Percentiles rank a stretch among this genome's conserved stretches.
Evolutionary conservation across 2,888 invertebrate genomes (phyloP).

Genomic region (Achlya flavicornis): DNA sequence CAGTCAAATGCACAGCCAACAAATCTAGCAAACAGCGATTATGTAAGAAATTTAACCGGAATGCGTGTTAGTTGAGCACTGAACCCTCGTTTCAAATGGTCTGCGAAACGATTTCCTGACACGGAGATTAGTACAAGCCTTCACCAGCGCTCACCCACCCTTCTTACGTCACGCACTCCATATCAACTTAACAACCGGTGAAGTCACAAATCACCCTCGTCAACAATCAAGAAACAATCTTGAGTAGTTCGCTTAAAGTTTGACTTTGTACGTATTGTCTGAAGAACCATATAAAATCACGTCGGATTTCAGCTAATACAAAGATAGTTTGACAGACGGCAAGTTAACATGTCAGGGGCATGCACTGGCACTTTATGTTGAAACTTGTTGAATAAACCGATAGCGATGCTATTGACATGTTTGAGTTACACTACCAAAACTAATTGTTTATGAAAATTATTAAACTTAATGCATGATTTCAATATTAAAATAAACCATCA

Average conservation of each 20-base stretch:
- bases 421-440: slow-evolving; percentile 18
- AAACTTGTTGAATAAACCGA: slow-evolving; percentile 69
- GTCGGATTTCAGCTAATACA: slow-evolving; percentile 55
- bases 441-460: background rate
- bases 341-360: slow-evolving; percentile 82
- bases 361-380: slow-evolving; percentile 52
- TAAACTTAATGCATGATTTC: background rate
- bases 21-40: slow-evolving; percentile 70
- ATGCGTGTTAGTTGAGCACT: slow-evolving; percentile 75
- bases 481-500: background rate
- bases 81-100: slow-evolving; percentile 80
- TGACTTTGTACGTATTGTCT: slow-evolving; percentile 41
- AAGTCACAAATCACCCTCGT: slow-evolving; percentile 61
- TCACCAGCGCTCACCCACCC: slow-evolving; percentile 79
- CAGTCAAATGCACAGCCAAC: slow-evolving; percentile 58
- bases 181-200: slow-evolving; percentile 52
- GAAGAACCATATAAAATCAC: slow-evolving; percentile 33
- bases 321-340: slow-evolving; percentile 80
- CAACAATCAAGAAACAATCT: slow-evolving; percentile 54
- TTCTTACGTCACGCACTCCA: slow-evolving; percentile 83
- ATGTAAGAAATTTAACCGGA: slow-evolving; percentile 74
- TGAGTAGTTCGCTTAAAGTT: slow-evolving; percentile 53
- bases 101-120: slow-evolving; percentile 84
- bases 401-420: slow-evolving; percentile 64
- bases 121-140: slow-evolving; percentile 84